Percentiles rank a stretch among this genome's conserved stretches.
Conservation (phyloP, 2,113 vertebrate species). For the Paramormyrops kingsleyae region DNA sequence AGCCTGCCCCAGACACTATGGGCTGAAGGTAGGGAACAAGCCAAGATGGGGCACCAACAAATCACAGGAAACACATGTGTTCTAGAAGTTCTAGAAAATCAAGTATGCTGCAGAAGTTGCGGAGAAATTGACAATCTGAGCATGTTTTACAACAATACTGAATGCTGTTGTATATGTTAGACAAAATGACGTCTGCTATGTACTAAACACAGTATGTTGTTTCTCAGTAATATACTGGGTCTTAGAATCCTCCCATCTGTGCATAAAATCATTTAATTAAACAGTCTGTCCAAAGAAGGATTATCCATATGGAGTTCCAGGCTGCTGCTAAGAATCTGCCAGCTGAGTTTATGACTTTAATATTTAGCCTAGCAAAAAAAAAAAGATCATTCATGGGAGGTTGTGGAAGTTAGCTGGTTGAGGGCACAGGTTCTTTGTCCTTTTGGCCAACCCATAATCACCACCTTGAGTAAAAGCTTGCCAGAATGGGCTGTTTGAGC, state of each 20-base stretch:
- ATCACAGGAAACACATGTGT: neutral
- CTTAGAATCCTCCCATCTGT: conserved; percentile 5
- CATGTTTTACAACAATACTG: neutral
- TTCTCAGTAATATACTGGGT: neutral
- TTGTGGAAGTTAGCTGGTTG: neutral
- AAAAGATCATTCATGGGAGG: neutral
- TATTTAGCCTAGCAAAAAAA: neutral
- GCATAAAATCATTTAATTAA: conserved; percentile 1
- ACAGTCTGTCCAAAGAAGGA: neutral
- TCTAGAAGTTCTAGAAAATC: neutral
- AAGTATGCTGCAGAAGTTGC: neutral
- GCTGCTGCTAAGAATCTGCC: neutral
- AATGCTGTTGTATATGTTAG: neutral
- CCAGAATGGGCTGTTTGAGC: neutral
- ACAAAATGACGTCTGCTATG: neutral
- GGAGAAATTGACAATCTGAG: neutral
- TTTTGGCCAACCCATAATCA: neutral
- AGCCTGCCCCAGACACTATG: neutral
- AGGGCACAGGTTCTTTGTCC: neutral
- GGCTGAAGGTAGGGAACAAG: neutral
- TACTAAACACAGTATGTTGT: conserved; percentile 4
- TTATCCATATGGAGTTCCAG: neutral
- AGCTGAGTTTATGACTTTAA: neutral
- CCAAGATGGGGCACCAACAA: neutral
- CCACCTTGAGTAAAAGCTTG: neutral